Evolutionary conservation across 2,888 invertebrate genomes (phyloP), one percentile per base, ranked within the genome.

Genomic region (Noctua janthina): DNA sequence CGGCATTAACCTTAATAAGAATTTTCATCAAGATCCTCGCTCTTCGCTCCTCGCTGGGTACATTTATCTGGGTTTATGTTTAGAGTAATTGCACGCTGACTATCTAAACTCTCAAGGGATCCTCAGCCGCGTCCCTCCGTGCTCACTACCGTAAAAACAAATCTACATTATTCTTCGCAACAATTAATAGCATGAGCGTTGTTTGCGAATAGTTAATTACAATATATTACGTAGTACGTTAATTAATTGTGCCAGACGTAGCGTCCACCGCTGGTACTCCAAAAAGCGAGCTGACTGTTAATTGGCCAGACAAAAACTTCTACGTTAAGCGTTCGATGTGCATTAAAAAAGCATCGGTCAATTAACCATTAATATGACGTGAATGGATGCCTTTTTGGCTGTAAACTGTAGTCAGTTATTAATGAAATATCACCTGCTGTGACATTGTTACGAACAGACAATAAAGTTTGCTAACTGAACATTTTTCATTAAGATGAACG

Each of bases 51-150:
- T 54, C 39, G 23, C 64, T 49, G 17, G 59, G 76, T 76, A 81
- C 67, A 82, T 78, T 77, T 81, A 82, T 81, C 81, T 86, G 78
- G 59, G 79, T 84, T 88, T 88, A 78, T 88, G 86, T 84, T 86
- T 83, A 76, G 81, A 84, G 77, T 86, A 88, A 86, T 88, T 88
- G 81, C 79, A 70, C 82, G 70, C 79, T 71, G 77, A 80, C 88
- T 84, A 86, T 76, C 83, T 79, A n/a, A 86, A 78, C 76, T 84
- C 81, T 68, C 86, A 49, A 29, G 82, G 69, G 88, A 81, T 51
- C 68, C 71, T 74, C 79, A 69, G 72, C 43, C 74, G 39, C 74
- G 73, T 77, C 82, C 82, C 81, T 83, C 69, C 67, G 78, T 78
- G 62, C 72, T 87, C 70, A 66, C 71, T 59, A 77, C 73, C 81